Base-by-base conservation (phyloP, 2,113 vertebrate species). In the Amphiprion ocellaris region DNA sequence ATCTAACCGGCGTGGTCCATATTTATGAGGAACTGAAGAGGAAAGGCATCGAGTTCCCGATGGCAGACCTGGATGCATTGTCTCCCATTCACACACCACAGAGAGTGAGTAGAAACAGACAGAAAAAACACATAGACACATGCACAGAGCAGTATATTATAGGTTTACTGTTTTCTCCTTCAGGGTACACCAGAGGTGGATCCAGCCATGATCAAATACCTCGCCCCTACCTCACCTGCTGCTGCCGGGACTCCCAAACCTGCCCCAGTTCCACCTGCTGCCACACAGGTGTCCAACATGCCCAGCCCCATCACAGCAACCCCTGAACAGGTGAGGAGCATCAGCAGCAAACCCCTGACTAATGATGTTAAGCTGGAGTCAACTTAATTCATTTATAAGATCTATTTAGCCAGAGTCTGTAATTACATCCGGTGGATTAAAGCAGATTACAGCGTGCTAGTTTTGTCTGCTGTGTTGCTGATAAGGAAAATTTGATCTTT, bases 11-110 rank as follows among this genome's bases (percentile, higher is more conserved):
- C 2, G 98, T 99, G 0, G 98, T 99, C 54, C 98, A 99, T 64
- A 97, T 97, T 87, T 99, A 99, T n/a, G 98, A 99, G 92, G 98
- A 99, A 11, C 95, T 99, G 82, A 99, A 99, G 94, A 97, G 98
- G 89, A 99, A 98, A 91, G 98, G 98, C 46, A 82, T 98, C 0
- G 98, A 99, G 91, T 99, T 99, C 79, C 98, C 98, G 24, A 97
- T 97, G 97, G 97, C 97, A 3, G 97, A 99, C 84, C 93, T 99
- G 56, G 98, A 99, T 4, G 96, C 98, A 3, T 81, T 99, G 78
- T 99, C 98, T 77, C 98, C 98, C 23, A 99, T 99, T 84, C 98
- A 99, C 94, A 99, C 98, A 2, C 98, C 98, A 3, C 97, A 98
- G 93, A 96, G 98, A 94, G 98, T 99, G 24, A 9, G 37, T 53